Base-by-base conservation (phyloP, 2,888 invertebrate genomes). In the Orchestes rusci region DNA sequence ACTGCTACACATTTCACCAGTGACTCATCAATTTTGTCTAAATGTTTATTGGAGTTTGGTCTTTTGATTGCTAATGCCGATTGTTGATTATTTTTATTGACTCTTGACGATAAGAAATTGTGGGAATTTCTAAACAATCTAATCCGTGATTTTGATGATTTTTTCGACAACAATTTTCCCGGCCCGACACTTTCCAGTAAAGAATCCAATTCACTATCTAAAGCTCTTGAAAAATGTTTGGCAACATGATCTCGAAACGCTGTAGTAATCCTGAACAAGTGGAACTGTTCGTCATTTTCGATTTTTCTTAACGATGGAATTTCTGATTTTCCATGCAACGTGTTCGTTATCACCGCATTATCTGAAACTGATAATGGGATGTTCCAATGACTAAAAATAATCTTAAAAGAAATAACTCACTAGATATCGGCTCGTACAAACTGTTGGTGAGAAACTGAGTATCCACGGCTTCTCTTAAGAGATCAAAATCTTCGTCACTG, bases 181-280 rank as follows among this genome's bases (percentile, higher is more conserved):
- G 31, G 7, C 27, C n/a, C 46, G 20, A 43, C 33, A 36, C 28
- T 27, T 37, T 16, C 36, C 31, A 38, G 16, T 36, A 23, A 36
- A 28, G 17, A 39, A 17, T 10, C 39, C n/a, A 73, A 55, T 45
- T 66, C 66, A 50, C 66, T 68, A 29, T 70, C 65, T 28, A 78
- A 69, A 20, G 74, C 61, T 15, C 63, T 64, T 2, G 74, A 71
- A 31, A 77, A 59, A 61, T 73, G 73, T 31, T 68, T 70, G 5
- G 73, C 73, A 38, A 77, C 72, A 45, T 62, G 66, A 27, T 65
- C 69, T 55, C 74, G 74, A 63, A 76, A 68, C 53, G 72, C 69
- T 13, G 69, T 68, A 3, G 76, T 74, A 2, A 76, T 72, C 55
- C 70, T 56, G n/a, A 64, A 71, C 1, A 72, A 66, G 59, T 75